Conservation (phyloP, 2,113 vertebrate genomes). For the Beaufortia kweichowensis region DNA sequence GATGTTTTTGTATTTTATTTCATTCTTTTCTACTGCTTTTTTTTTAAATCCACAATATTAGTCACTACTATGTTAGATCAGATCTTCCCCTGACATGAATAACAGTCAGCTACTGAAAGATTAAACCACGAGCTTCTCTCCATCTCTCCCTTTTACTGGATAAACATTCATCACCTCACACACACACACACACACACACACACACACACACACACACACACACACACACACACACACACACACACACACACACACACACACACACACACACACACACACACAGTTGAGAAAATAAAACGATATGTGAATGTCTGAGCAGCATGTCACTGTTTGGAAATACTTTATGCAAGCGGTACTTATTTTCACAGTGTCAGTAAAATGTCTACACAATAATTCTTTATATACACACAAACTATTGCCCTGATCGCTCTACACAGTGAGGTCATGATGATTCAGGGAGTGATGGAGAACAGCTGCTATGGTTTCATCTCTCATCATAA, state of each 20-base stretch:
- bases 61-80: slow-evolving; percentile 83
- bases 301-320: slow-evolving; percentile 16
- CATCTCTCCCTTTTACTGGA: slow-evolving; percentile 50
- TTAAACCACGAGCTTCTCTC: slow-evolving; percentile 67
- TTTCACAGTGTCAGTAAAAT: slow-evolving; percentile 41
- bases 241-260: too few species aligned
- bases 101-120: slow-evolving; percentile 79
- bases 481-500: slow-evolving; percentile 66
- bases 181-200: too few species aligned
- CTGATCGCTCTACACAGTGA: slow-evolving; percentile 8
- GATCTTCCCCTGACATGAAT: slow-evolving; percentile 78
- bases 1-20: slow-evolving; percentile 59
- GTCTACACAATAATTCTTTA: not conserved
- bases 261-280: too few species aligned
- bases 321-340: slow-evolving; percentile 16
- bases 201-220: too few species aligned
- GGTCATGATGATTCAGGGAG: too few species aligned
- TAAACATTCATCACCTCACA: not conserved
- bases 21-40: slow-evolving; percentile 75
- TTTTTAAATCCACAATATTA: slow-evolving; percentile 78
- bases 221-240: too few species aligned
- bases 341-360: slow-evolving; percentile 7
- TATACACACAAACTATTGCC: slow-evolving; percentile 28
- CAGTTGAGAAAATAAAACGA: not conserved
- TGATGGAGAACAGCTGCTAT: slow-evolving; percentile 12